Evolutionary conservation across 37 sponge, comb jelly and placozoan species (phyloP), one percentile per base, ranked within the genome.

Genomic region (Halichondria panicea): DNA sequence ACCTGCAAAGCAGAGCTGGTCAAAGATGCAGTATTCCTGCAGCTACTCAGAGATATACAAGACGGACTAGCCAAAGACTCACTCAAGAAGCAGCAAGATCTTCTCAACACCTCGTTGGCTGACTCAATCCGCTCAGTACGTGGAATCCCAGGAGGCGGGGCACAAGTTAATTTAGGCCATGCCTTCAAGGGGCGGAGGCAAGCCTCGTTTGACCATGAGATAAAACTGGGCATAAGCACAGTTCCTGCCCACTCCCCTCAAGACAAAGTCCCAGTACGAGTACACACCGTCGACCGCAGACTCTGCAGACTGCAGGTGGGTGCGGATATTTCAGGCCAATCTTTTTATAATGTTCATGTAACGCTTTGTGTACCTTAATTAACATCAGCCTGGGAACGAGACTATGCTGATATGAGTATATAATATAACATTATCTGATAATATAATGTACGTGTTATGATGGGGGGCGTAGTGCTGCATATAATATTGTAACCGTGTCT

Each of bases 1-100:
- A 68, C 82, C 28, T 75, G 76, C 37, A 81, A 81, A 45, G 68
- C 76, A 15, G 71, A 76, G 32, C 55, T 88, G 28, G 70, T 88
- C 21, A 81, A 81, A 30, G 88, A 88, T 38, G 22, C 58, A 12
- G 44, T 53, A 36, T 88, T 88, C 71, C 65, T 73, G 30, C 75
- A 70, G 35, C 77, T 88, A 7, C 68, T 88, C 38, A 59, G 48
- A 44, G 75, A 81, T 41, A 35, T 88, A 21, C 82, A 75, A 33
- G 71, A 81, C 25, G 13, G 41, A 1, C 57, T 88, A 27, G 65
- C 39, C 3, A 71, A 77, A 56, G 88, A 88, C 68, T 68, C 61
- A 31, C 72, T 76, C 13, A 33, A 44, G 3, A 57, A 63, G 4
- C 70, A 81, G 27, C 64, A 76, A 40, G 46, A 66, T 22, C 4